Evolutionary conservation across 2,888 invertebrate species (phyloP).

Genomic region (Blomia tropicalis): DNA sequence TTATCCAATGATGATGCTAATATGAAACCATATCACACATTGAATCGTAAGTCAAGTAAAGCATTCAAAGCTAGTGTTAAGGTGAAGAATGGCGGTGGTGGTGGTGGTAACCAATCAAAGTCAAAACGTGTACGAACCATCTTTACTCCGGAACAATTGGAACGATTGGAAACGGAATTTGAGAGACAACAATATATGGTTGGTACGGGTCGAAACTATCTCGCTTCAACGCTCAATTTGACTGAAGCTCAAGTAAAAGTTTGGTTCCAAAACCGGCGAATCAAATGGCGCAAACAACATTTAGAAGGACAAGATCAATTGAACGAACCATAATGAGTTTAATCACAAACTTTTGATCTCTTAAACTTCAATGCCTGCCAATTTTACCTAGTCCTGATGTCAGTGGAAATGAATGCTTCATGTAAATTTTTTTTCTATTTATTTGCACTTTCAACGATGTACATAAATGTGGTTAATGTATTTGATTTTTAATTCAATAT

Average conservation of each 20-base stretch:
- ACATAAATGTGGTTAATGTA: no score
- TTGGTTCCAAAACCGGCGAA: slow-evolving; percentile 80
- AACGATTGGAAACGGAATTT: slow-evolving; percentile 81
- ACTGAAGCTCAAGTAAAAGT: slow-evolving; percentile 82
- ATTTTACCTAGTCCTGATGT: no score
- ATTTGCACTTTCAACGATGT: no score
- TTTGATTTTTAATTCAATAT: no score
- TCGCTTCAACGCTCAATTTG: slow-evolving; percentile 68
- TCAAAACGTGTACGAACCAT: slow-evolving; percentile 80
- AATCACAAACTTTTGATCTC: no score
- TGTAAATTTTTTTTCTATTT: no score
- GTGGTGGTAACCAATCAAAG: slow-evolving; percentile 7
- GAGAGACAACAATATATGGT: slow-evolving; percentile 96
- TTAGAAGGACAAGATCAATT: slow-evolving; percentile 47
- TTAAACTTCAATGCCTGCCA: no score
- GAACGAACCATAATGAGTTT: no score
- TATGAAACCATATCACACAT: background rate
- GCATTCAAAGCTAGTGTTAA: background rate
- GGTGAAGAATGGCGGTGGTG: no score
- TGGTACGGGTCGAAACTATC: slow-evolving; percentile 76
- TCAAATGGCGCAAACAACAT: slow-evolving; percentile 90
- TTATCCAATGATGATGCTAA: background rate
- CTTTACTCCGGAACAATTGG: slow-evolving; percentile 88
- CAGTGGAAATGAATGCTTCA: no score
- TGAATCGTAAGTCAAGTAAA: slow-evolving; percentile 7